phyloP scores from a whole-genome alignment of 1,140 invertebrate genomes.

The Drosophila biarmipes region DNA sequence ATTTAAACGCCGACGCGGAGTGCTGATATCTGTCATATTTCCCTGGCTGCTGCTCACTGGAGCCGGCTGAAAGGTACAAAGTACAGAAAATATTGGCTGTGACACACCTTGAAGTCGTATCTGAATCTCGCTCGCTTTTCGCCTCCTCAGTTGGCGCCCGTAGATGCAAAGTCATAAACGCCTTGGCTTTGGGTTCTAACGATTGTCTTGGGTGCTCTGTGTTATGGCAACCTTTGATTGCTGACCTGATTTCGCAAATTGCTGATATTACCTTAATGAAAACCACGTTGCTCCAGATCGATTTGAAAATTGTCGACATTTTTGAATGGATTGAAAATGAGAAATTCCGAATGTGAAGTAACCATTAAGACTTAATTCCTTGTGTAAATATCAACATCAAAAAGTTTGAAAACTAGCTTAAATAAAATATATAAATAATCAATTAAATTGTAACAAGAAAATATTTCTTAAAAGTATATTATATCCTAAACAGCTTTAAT shows the following conservation, averaged over 20 bases:
- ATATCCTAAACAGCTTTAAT: not conserved
- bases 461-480: too few species aligned
- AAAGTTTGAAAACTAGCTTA: too few species aligned
- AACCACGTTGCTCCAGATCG: constrained; percentile 1
- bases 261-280: constrained; percentile 10
- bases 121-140: constrained; percentile 15
- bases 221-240: constrained; percentile 46
- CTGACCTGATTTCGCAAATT: constrained; percentile 22
- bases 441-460: too few species aligned
- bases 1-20: constrained; percentile 51
- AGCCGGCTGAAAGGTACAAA: constrained; percentile 11
- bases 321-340: not conserved
- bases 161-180: constrained; percentile 29
- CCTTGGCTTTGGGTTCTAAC: constrained; percentile 19
- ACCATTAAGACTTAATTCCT: too few species aligned
- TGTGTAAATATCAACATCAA: too few species aligned
- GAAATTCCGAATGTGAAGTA: too few species aligned
- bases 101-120: constrained; percentile 39
- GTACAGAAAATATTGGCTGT: constrained; percentile 17
- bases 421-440: too few species aligned
- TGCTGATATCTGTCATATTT: constrained; percentile 51
- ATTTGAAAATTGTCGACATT: not conserved
- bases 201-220: constrained; percentile 22
- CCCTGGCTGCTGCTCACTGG: constrained; percentile 13
- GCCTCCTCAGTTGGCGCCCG: not conserved